A percentile compares a stretch with the other conserved stretches of the same genome.
phyloP scores from a whole-genome alignment of 2,888 invertebrate genomes.

The Salpingus planirostris region DNA sequence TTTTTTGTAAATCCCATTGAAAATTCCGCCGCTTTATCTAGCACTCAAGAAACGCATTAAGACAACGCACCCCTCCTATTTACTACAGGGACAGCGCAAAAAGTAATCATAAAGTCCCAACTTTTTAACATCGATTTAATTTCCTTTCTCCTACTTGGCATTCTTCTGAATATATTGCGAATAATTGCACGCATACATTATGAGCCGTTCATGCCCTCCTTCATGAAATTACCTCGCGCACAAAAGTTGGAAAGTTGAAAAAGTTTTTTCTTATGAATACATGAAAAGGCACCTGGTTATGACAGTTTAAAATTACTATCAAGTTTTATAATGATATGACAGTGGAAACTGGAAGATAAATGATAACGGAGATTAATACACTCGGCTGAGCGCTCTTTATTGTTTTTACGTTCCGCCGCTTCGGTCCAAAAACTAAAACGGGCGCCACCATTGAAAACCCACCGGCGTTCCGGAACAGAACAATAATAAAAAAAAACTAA shows the following conservation, averaged over 20 bases:
- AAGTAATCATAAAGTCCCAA: slow-evolving; percentile 11
- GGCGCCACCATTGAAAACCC: too few species aligned
- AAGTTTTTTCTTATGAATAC: slow-evolving; percentile 23
- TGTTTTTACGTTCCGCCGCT: slow-evolving; percentile 11
- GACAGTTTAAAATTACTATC: slow-evolving; percentile 23
- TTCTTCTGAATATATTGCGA: slow-evolving; percentile 16
- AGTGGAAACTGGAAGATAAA: slow-evolving; percentile 15
- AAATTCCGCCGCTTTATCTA: slow-evolving; percentile 2
- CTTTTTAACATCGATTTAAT: slow-evolving; percentile 13
- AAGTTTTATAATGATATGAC: slow-evolving; percentile 19
- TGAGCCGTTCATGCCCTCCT: slow-evolving; percentile 13
- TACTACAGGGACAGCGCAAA: slow-evolving; percentile 4
- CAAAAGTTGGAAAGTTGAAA: slow-evolving; percentile 17
- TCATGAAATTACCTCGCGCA: slow-evolving; percentile 20
- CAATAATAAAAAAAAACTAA: too few species aligned
- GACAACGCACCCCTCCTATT: slow-evolving; percentile 11
- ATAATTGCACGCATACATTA: slow-evolving; percentile 22
- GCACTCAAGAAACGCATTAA: slow-evolving; percentile 10
- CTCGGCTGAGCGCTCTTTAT: slow-evolving; percentile 12
- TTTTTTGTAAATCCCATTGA: slow-evolving; percentile 9
- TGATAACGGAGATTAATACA: slow-evolving; percentile 17
- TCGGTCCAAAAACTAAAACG: too few species aligned
- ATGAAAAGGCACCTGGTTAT: slow-evolving; percentile 21
- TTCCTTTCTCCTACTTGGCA: slow-evolving; percentile 7
- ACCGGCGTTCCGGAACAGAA: too few species aligned